Conservation (phyloP, 2,888 invertebrate species). For the Mellilla xanthometata region DNA sequence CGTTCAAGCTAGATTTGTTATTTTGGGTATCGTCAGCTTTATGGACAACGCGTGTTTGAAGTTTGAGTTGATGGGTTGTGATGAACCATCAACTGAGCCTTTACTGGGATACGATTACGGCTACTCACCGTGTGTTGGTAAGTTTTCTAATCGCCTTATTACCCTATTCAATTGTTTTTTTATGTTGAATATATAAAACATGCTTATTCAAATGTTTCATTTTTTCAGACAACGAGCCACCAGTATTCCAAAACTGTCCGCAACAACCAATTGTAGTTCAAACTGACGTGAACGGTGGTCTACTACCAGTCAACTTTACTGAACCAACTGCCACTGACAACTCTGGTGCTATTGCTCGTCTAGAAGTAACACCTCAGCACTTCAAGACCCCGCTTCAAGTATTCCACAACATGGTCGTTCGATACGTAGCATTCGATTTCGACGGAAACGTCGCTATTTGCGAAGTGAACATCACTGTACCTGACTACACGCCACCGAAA, state of each 20-base stretch:
- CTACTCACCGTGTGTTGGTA: constrained; percentile 95
- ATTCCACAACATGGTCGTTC: constrained; percentile 95
- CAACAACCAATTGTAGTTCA: constrained; percentile 95
- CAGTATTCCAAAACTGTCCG: constrained; percentile 97
- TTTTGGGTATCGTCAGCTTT: constrained; percentile 97
- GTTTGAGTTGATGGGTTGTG: constrained; percentile 98
- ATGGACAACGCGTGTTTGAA: constrained; percentile 98
- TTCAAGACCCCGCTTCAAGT: constrained; percentile 94
- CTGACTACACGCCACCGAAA: constrained; percentile 95
- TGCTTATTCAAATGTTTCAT: too few relatives aligned
- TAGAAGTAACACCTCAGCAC: constrained; percentile 95
- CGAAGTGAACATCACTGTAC: constrained; percentile 97
- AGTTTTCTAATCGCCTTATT: too few relatives aligned
- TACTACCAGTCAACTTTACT: constrained; percentile 95
- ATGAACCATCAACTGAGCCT: constrained; percentile 91
- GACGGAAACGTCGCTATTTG: constrained; percentile 99
- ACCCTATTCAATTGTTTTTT: too few relatives aligned
- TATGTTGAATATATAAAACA: too few relatives aligned
- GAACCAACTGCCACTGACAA: constrained; percentile 98
- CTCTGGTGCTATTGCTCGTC: constrained; percentile 95
- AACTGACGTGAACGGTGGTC: constrained; percentile 94
- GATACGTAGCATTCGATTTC: constrained; percentile 98
- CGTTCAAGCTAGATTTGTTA: constrained; percentile 96
- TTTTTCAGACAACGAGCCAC: constrained; percentile 94
- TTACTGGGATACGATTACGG: constrained; percentile 96